Evolutionary conservation across 1,140 invertebrate species (phyloP), one percentile per base, ranked within the genome.

Genomic region (Argopecten irradians): DNA sequence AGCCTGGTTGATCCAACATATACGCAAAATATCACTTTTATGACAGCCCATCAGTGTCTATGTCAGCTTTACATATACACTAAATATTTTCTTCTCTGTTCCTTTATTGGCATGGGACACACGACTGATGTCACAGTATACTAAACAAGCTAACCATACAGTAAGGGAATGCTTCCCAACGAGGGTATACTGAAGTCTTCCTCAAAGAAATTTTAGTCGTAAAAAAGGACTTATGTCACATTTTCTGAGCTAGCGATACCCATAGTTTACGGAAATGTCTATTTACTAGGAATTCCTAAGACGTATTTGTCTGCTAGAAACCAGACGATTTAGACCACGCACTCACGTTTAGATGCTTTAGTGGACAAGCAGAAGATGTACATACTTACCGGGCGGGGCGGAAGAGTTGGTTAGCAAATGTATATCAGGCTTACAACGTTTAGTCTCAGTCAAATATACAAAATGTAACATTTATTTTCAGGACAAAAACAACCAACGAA

Each of bases 151-250:
- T 71, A 28, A 71, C 55, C 14, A 71, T 0, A 5, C n/a, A 5
- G 22, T 0, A 28, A 5, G 16, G 16, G 55, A 8, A 28, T 5
- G 55, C 5, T n/a, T n/a, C 16, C 55, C 55, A 71, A n/a, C 28
- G 5, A 71, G 55, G n/a, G 22, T 71, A 71, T n/a, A 5, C n/a
- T 28, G 11, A 71, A 71, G 22, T 71, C 55, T 71, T 71, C 55
- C n/a, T 71, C 55, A 28, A 71, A 71, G 55, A 71, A 71, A 71
- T 71, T 71, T 71, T n/a, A 71, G 55, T 71, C 55, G 55, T 71
- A 71, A 71, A 71, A 71, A 71, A 71, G 55, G 55, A 71, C 55
- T 71, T 71, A 71, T 28, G 55, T 71, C 55, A 28, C 55, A 71
- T 71, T 8, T 71, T 71, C 55, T 71, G 55, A 71, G 55, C 55